Conservation (phyloP, 1,140 invertebrate species). For the Belonocnema kinseyi region DNA sequence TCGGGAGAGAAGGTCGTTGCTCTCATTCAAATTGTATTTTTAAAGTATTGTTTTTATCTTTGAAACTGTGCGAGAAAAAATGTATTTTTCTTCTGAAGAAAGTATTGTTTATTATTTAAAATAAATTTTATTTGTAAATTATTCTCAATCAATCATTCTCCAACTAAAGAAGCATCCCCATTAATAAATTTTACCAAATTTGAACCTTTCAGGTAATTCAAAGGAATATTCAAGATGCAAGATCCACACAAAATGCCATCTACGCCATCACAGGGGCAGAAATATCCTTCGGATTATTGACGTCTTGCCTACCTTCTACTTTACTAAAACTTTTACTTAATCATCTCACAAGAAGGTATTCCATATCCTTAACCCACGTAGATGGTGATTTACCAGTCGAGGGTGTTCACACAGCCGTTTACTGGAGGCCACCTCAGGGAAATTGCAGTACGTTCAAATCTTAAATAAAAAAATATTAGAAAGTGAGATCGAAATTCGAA, state of each 20-base stretch:
- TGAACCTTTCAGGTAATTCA: conserved; percentile 72
- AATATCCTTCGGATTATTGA: conserved; percentile 80
- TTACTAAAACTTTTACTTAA: conserved; percentile 82
- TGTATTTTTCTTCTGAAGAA: too few relatives aligned
- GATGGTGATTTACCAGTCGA: conserved; percentile 82
- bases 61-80: too few relatives aligned
- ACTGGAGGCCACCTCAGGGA: conserved; percentile 87
- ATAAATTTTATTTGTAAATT: too few relatives aligned
- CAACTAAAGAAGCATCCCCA: conserved; percentile 58
- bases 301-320: conserved; percentile 81
- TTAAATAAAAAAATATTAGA: neutral
- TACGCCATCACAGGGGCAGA: conserved; percentile 83
- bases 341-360: conserved; percentile 83
- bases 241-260: conserved; percentile 80
- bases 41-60: too few relatives aligned
- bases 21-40: too few relatives aligned
- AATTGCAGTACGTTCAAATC: conserved; percentile 82
- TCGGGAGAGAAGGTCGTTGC: too few relatives aligned
- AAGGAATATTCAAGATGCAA: conserved; percentile 78
- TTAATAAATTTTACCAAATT: conserved; percentile 54
- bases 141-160: too few relatives aligned
- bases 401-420: conserved; percentile 81
- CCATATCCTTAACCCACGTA: conserved; percentile 84
- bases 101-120: too few relatives aligned
- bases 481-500: neutral